A percentile compares a stretch with the other conserved stretches of the same genome.
These are phyloP conservation scores for Oxystoma pomonae DNA, from an alignment of 2,888 invertebrate species.

Conservation along the genomic window DNA sequence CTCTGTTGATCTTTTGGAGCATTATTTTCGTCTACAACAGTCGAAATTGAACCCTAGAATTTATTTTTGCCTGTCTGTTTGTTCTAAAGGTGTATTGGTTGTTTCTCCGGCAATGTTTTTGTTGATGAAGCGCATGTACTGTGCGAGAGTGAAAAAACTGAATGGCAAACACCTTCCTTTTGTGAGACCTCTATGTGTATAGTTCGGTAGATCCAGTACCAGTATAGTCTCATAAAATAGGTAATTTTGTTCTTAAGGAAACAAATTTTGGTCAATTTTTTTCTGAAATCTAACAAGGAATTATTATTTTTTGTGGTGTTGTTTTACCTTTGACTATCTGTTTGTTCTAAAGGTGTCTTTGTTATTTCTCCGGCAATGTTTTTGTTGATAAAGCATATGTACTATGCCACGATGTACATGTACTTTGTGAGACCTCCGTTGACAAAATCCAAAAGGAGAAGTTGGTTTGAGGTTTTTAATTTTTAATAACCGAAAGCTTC, in stretches of 20 bases:
- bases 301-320: too few relatives aligned
- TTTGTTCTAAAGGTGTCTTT: conserved; percentile 73
- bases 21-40: conserved; percentile 89
- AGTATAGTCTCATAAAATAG: too few relatives aligned
- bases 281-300: too few relatives aligned
- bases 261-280: too few relatives aligned
- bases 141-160: conserved; percentile 65
- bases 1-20: conserved; percentile 71
- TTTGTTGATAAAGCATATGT: conserved; percentile 81
- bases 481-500: too few relatives aligned
- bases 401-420: conserved; percentile 58
- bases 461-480: too few relatives aligned
- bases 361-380: conserved; percentile 70
- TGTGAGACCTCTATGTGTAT: background rate
- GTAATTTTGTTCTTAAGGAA: too few relatives aligned
- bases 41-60: conserved; percentile 64
- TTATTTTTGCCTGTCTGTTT: conserved; percentile 80
- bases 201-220: too few relatives aligned
- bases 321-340: conserved; percentile 84
- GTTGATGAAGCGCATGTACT: conserved; percentile 83
- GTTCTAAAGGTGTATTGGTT: conserved; percentile 75
- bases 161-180: conserved; percentile 32
- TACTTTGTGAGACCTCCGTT: conserved; percentile 9
- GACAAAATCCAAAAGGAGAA: background rate
- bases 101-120: conserved; percentile 70